Conservation (phyloP, 2,888 invertebrate species). For the Athalia circularis region DNA sequence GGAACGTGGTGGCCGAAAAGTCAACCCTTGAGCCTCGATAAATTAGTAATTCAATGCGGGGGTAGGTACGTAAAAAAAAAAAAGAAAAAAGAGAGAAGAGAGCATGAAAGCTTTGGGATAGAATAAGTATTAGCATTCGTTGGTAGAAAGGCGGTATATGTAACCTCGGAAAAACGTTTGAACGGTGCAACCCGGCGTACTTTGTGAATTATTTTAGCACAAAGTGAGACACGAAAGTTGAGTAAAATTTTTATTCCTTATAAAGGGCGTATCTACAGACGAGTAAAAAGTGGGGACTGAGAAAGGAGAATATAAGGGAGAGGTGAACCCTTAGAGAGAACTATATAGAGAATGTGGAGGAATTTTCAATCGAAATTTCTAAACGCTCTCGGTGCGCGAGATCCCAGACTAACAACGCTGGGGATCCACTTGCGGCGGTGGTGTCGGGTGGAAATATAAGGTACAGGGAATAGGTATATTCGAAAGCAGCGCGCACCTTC, state of each 20-base stretch:
- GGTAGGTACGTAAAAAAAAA: constrained; percentile 7
- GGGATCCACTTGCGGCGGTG: not conserved
- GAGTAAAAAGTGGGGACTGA: no score
- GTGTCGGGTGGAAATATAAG: not conserved
- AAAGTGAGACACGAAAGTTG: no score
- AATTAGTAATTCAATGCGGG: constrained; percentile 27
- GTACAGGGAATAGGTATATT: not conserved
- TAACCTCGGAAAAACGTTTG: no score
- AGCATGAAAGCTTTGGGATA: not conserved
- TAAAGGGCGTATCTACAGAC: no score
- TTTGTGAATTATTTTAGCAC: no score
- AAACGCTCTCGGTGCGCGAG: not conserved
- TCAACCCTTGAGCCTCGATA: constrained; percentile 7
- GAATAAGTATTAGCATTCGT: no score
- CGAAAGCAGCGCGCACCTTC: not conserved
- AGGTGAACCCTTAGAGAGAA: not conserved
- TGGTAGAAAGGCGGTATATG: no score
- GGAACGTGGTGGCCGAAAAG: not conserved
- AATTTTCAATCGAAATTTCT: constrained; percentile 53
- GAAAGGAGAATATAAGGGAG: no score
- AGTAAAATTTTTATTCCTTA: no score
- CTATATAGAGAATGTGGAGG: constrained; percentile 6
- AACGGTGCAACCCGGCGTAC: no score
- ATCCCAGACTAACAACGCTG: not conserved
- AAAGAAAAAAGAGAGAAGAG: constrained; percentile 24